phyloP scores from a whole-genome alignment of 2,113 vertebrate genomes.

The Gallinago undulata region DNA sequence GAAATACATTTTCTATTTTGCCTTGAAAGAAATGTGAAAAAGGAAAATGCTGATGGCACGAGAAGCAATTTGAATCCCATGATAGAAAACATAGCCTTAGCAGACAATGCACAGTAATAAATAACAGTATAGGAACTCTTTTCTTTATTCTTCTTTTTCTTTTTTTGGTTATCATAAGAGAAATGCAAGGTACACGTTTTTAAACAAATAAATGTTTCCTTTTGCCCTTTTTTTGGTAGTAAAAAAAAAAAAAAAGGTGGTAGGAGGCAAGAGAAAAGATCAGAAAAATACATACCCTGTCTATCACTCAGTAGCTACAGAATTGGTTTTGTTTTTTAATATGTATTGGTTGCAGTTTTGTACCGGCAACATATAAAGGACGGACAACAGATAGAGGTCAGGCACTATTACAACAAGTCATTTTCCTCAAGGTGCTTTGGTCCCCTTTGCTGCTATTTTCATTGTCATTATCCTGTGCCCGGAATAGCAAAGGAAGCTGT shows the following conservation, averaged over 20 bases:
- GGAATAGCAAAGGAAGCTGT: constrained; percentile 39
- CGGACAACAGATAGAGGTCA: constrained; percentile 41
- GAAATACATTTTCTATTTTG: constrained; percentile 69
- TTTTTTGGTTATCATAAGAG: background rate
- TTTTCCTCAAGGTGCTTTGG: constrained; percentile 24
- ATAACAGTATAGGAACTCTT: constrained; percentile 44
- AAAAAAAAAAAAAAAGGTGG: constrained; percentile 37
- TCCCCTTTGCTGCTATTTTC: constrained; percentile 16
- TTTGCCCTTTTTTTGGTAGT: constrained; percentile 52
- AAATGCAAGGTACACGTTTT: constrained; percentile 63
- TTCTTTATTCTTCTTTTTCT: background rate
- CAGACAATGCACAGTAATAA: constrained; percentile 56
- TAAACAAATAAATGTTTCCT: constrained; percentile 60
- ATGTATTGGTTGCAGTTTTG: constrained; percentile 1
- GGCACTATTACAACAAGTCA: constrained; percentile 14
- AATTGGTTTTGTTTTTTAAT: constrained; percentile 67
- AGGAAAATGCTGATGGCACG: constrained; percentile 59
- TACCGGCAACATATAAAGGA: constrained; percentile 1
- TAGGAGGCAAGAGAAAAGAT: constrained; percentile 14
- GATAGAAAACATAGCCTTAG: constrained; percentile 62
- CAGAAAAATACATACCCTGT: constrained; percentile 16
- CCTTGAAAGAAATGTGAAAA: constrained; percentile 74
- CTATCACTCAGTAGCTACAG: constrained; percentile 11
- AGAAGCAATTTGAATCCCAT: constrained; percentile 74
- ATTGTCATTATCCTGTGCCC: constrained; percentile 24